phyloP scores from a whole-genome alignment of 2,797 vertebrate species.

The Muraenolepis orangiensis region DNA sequence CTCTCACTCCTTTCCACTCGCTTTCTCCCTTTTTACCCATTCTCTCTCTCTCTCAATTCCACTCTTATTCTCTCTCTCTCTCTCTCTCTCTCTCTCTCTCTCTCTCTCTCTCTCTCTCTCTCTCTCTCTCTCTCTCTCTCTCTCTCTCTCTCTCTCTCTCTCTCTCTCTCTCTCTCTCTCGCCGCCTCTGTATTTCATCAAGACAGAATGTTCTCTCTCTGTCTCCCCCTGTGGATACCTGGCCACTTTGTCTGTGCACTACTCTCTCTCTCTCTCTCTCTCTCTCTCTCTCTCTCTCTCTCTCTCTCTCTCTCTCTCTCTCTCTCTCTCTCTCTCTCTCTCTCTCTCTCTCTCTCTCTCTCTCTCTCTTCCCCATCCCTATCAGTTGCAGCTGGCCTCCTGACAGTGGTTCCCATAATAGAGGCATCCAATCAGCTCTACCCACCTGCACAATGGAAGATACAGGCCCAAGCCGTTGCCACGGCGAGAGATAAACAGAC shows the following conservation, averaged over 20 bases:
- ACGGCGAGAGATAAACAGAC: slow-evolving; percentile 31
- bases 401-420: slow-evolving; percentile 45
- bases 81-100: no score
- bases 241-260: no score
- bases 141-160: no score
- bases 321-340: slow-evolving; percentile 8
- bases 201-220: slow-evolving; percentile 10
- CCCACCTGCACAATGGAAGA: slow-evolving; percentile 49
- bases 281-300: background rate
- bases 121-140: no score
- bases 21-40: slow-evolving; percentile 36
- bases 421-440: slow-evolving; percentile 52
- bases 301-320: no score
- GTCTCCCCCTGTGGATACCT: slow-evolving; percentile 12
- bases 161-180: no score
- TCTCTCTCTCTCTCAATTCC: slow-evolving; percentile 5
- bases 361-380: slow-evolving; percentile 19
- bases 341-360: slow-evolving; percentile 22
- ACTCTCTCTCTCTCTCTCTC: background rate
- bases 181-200: background rate
- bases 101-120: no score
- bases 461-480: slow-evolving; percentile 34
- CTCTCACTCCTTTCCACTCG: slow-evolving; percentile 2
- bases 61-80: background rate
- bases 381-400: slow-evolving; percentile 37